Conservation (phyloP, 2,113 vertebrate genomes). For the Pseudois nayaur region DNA sequence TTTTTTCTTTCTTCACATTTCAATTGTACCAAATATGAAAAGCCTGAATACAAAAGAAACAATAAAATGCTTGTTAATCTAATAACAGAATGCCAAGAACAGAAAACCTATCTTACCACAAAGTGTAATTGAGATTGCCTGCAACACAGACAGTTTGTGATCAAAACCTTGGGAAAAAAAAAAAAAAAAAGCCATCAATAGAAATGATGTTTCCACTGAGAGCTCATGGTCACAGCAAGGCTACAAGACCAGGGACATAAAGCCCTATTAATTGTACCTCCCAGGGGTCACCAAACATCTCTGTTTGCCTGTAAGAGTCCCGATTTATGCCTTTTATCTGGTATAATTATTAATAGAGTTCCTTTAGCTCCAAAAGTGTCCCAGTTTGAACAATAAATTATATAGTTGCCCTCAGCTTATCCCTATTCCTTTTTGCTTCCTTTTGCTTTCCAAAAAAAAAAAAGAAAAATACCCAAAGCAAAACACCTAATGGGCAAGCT, state of each 20-base stretch:
- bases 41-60: slow-evolving; percentile 59
- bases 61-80: slow-evolving; percentile 65
- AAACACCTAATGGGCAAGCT: not conserved
- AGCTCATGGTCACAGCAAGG: slow-evolving; percentile 57
- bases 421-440: not conserved
- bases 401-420: slow-evolving; percentile 33
- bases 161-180: slow-evolving; percentile 40
- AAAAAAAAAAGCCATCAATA: slow-evolving; percentile 38
- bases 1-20: slow-evolving; percentile 35
- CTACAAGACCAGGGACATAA: slow-evolving; percentile 52
- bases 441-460: not conserved
- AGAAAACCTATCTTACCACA: slow-evolving; percentile 40
- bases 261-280: slow-evolving; percentile 65
- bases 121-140: slow-evolving; percentile 57
- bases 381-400: slow-evolving; percentile 68
- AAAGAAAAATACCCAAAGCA: not conserved
- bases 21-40: slow-evolving; percentile 58
- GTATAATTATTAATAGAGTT: slow-evolving; percentile 69
- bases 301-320: slow-evolving; percentile 31
- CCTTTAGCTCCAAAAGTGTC: slow-evolving; percentile 52
- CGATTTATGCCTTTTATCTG: slow-evolving; percentile 57
- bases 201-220: slow-evolving; percentile 59
- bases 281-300: slow-evolving; percentile 61
- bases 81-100: slow-evolving; percentile 58
- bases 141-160: slow-evolving; percentile 51